Base-by-base conservation (phyloP, 2,888 invertebrate genomes). In the Azorinus chamasolen region DNA sequence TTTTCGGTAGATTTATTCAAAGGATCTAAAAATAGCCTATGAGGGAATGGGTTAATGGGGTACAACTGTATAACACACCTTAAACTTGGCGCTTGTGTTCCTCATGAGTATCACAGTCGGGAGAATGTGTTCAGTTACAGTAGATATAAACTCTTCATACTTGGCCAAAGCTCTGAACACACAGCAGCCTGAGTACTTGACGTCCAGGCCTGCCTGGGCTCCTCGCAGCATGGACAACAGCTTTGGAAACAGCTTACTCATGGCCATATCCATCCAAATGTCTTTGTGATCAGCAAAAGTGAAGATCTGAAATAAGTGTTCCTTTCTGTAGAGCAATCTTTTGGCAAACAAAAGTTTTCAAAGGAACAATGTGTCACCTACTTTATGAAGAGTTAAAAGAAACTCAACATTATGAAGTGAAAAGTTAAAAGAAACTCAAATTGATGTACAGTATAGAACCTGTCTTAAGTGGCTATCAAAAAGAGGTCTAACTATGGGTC, bases 131-230 rank as follows among this genome's bases (percentile, higher is more conserved):
- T 81, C 65, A 22, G 72, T 76, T 2, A 79, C 66, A 39, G 68
- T 69, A 16, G 50, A 48, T 18, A 83, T 63, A 46, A 83, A 84
- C 32, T 83, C 78, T 27, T 75, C 68, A 66, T 78, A 79, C 37
- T 74, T 62, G 10, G 81, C 73, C 25, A 88, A 62, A 18, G 81
- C 64, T 41, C 79, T 70, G 41, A 87, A 82, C 66, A 88, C 73
- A 73, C 88, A 86, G 61, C 86, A 84, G 4, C 83, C 83, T n/a
- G 81, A 76, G 59, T 87, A 87, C 61, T 87, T 88, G 53, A 81
- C 79, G 20, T 86, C 85, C 51, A 84, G 63, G 1, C 82, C 70
- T 20, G 48, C 25, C 57, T 65, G 65, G 32, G 32, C 32, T n/a
- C 83, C 85, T 24, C 72, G 64, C 3, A 83, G 63, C 59, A 70